Percentiles rank a stretch among this genome's conserved stretches.
Evolutionary conservation across 1,140 invertebrate genomes (phyloP).

Genomic region (Maniola jurtina): DNA sequence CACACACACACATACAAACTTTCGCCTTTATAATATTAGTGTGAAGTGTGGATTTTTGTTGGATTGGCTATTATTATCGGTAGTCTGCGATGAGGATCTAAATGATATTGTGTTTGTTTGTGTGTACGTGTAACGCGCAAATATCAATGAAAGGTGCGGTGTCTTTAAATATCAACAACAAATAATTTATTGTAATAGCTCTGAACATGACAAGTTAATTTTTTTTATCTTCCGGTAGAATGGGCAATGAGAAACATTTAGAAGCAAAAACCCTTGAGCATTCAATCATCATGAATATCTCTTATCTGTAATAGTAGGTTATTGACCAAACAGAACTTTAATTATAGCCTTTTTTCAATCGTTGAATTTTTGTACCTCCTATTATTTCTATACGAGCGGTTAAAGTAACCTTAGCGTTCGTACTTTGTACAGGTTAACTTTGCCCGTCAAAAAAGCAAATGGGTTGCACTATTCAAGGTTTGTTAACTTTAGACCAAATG

Average conservation of each 20-base stretch:
- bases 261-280: background rate
- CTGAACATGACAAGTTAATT: slow-evolving; percentile 10
- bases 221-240: slow-evolving; percentile 10
- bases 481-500: no score
- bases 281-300: background rate
- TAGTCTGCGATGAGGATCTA: background rate
- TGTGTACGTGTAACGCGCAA: background rate
- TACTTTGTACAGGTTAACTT: no score
- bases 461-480: no score
- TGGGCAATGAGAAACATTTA: background rate
- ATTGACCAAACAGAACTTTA: no score
- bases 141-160: slow-evolving; percentile 13
- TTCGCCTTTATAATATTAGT: no score
- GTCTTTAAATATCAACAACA: background rate
- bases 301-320: no score
- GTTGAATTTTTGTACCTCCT: background rate
- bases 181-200: slow-evolving; percentile 13
- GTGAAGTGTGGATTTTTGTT: no score
- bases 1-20: no score
- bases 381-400: no score
- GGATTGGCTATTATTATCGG: no score
- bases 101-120: slow-evolving; percentile 4
- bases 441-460: no score
- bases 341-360: background rate
- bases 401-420: no score